Evolutionary conservation across 2,113 vertebrate species (phyloP).

Genomic region (Leucopsar rothschildi): DNA sequence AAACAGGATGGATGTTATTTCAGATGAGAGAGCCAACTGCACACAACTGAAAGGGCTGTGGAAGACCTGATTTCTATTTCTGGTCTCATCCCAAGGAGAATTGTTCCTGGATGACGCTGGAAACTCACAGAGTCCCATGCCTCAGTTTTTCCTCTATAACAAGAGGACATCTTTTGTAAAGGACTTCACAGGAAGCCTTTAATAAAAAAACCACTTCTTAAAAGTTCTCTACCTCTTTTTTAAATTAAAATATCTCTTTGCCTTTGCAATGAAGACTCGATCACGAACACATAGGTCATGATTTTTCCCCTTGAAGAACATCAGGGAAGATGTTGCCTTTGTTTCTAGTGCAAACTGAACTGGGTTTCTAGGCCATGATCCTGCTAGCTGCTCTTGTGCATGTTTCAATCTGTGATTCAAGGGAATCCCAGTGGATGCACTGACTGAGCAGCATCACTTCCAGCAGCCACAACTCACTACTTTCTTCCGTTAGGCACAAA

Average conservation of each 20-base stretch:
- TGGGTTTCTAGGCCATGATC: not conserved
- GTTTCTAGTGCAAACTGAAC: not conserved
- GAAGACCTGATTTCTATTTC: conserved; percentile 33
- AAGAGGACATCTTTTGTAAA: not conserved
- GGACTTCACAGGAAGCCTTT: not conserved
- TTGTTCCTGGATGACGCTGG: not conserved
- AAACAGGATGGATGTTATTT: not conserved
- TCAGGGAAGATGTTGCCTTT: not conserved
- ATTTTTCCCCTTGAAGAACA: not conserved
- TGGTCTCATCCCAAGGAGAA: not conserved
- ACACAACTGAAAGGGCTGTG: not conserved
- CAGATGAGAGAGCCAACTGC: not conserved
- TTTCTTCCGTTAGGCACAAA: not conserved
- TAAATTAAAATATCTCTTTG: not conserved
- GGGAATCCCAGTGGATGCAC: not conserved
- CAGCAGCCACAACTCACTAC: not conserved
- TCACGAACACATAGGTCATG: rapidly evolving
- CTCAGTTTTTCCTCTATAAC: not conserved
- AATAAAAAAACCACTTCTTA: not conserved
- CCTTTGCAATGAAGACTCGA: not conserved
- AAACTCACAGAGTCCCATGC: not conserved
- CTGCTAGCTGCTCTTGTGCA: not conserved
- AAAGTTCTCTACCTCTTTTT: not conserved
- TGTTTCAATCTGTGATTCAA: not conserved
- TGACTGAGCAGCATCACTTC: not conserved